Evolutionary conservation across 2,797 vertebrate genomes (phyloP), one percentile per base, ranked within the genome.

Genomic region (Sphaeramia orbicularis): DNA sequence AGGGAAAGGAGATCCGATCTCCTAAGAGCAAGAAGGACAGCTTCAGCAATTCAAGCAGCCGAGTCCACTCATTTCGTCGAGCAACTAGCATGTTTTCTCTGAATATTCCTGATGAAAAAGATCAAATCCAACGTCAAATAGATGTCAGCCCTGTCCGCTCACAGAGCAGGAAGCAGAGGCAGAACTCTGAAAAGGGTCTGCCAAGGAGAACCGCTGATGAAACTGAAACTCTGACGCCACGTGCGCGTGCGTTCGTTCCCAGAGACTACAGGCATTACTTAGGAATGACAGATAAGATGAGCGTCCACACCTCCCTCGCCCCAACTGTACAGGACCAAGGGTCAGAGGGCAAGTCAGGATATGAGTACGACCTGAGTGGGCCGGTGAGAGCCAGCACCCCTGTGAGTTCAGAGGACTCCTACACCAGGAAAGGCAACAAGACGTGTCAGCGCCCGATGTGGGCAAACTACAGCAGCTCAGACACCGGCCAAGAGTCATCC

Each of bases 221-320:
- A 2, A 49, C 67, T 0, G 90, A 90, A 49, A 58, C 69, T 3
- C 50, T 58, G 45, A 65, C 84, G 38, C 89, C 86, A 12, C 92
- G 89, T 1, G 93, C 92, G 1, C 84, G 91, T 18, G 89, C 92
- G 0, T 92, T 88, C 37, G 86, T 94, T 55, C 92, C 94, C 13
- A 78, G 7, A 60, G 92, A 94, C 74, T 91, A 90, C 68, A 86
- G 90, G 1, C 90, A 94, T 71, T 94, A 94, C 74, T 78, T 94
- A 40, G 94, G 92, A 11, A 92, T 93, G 84, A 86, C 88, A 0
- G 92, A 92, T 30, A 55, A 74, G 16, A 78, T 7, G 36, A 76
- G 67, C 21, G 40, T 72, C 27, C 87, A 80, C 66, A 49, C 68
- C 27, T 81, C 90, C 6, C 70, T 86, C 1, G 57, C 70, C 16